These are phyloP conservation scores for Laticauda laticaudata DNA, from an alignment of 2,113 vertebrate genomes.

Conservation along the genomic window DNA sequence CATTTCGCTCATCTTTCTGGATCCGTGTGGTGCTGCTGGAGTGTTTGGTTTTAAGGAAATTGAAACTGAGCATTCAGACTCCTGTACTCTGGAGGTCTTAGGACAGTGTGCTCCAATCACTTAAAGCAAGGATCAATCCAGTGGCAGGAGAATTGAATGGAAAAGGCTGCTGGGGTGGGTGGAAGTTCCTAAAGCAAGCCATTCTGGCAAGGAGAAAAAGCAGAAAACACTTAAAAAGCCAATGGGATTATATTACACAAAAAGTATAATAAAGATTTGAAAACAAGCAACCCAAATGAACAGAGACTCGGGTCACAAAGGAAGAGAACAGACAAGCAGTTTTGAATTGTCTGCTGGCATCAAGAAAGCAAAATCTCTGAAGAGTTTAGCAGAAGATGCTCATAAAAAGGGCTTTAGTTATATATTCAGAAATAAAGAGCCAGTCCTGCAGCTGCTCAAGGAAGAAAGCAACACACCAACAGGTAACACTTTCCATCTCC, in stretches of 20 bases:
- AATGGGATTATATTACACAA: not conserved
- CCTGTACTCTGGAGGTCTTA: not conserved
- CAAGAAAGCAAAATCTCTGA: not conserved
- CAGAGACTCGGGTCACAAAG: not conserved
- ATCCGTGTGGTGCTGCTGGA: not conserved
- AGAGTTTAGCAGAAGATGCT: not conserved
- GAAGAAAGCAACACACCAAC: not conserved
- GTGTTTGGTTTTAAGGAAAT: not conserved
- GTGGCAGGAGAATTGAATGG: not conserved
- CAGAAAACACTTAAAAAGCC: not conserved
- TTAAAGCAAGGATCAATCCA: not conserved
- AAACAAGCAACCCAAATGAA: not conserved
- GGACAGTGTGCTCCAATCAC: not conserved
- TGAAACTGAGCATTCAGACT: not conserved
- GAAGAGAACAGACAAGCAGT: not conserved
- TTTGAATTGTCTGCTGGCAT: not conserved
- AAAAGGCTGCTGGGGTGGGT: not conserved
- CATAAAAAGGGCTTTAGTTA: not conserved
- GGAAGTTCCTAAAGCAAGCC: not conserved
- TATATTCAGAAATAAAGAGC: not conserved
- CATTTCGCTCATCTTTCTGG: not conserved
- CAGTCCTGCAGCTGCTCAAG: not conserved
- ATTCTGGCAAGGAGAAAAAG: not conserved
- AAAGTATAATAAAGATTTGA: not conserved
- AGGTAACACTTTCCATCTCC: not conserved